Conservation (phyloP, 2,113 vertebrate species). For the Dromas ardeola region DNA sequence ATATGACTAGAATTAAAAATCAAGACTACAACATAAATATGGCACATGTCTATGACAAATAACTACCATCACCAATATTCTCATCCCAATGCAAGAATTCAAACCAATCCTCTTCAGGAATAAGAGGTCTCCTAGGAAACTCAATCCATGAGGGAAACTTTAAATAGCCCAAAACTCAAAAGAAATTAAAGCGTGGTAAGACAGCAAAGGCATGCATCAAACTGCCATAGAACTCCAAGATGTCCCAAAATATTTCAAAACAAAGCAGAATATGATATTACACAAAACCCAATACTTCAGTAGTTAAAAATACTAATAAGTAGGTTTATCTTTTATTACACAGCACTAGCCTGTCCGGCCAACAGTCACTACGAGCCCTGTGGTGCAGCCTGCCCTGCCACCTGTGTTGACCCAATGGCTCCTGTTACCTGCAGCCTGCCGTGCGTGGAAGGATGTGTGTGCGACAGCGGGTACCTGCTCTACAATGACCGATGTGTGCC, state of each 20-base stretch:
- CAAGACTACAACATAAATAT: neutral
- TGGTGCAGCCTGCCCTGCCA: conserved; percentile 61
- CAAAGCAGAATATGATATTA: neutral
- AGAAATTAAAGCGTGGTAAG: neutral
- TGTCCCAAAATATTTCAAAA: neutral
- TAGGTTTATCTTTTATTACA: neutral
- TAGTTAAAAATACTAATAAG: neutral
- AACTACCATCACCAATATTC: fast-evolving
- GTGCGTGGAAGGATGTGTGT: conserved; percentile 22
- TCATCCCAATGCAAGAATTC: neutral
- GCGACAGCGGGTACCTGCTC: conserved; percentile 52
- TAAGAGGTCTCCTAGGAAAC: neutral
- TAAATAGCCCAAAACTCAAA: neutral
- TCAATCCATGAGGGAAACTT: neutral
- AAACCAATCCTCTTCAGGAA: neutral
- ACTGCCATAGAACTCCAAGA: neutral
- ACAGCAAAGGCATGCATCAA: fast-evolving
- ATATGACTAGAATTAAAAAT: neutral
- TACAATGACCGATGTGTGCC: conserved; percentile 36
- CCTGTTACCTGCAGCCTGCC: conserved; percentile 6
- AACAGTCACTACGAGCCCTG: conserved; percentile 66
- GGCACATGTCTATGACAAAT: fast-evolving
- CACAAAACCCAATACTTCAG: fast-evolving
- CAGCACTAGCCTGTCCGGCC: neutral
- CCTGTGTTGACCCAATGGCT: neutral